A percentile compares a stretch with the other conserved stretches of the same genome.
phyloP scores from a whole-genome alignment of 2,797 vertebrate genomes.

The Micropoecilia bifurca region DNA sequence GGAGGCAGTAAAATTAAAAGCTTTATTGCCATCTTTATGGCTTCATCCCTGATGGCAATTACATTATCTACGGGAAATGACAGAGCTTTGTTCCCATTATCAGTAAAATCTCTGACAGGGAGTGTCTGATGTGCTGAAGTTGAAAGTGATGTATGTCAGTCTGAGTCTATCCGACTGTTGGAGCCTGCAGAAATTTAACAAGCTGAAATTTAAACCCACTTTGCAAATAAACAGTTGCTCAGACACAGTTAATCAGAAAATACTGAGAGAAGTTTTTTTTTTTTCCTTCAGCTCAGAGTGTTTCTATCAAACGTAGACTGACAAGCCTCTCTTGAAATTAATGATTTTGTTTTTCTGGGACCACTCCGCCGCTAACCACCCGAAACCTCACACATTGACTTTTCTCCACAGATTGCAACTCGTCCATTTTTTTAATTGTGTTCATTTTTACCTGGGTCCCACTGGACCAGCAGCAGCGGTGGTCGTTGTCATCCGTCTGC shows the following conservation, averaged over 20 bases:
- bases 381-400: conserved; percentile 82
- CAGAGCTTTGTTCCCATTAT: conserved; percentile 70
- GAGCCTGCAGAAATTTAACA: conserved; percentile 18
- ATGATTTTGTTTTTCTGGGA: conserved; percentile 75
- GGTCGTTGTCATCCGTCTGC: conserved; percentile 86
- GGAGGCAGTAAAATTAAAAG: conserved; percentile 72
- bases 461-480: conserved; percentile 74
- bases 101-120: conserved; percentile 56
- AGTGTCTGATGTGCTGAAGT: conserved; percentile 54
- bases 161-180: conserved; percentile 24
- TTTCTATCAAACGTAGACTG: conserved; percentile 66
- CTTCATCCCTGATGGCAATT: conserved; percentile 69
- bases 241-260: conserved; percentile 12
- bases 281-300: conserved; percentile 38
- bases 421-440: conserved; percentile 86
- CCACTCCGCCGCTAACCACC: conserved; percentile 78
- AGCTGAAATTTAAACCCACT: conserved; percentile 20
- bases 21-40: conserved; percentile 74
- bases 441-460: conserved; percentile 83
- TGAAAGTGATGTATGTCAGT: conserved; percentile 64
- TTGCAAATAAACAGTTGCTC: conserved; percentile 32
- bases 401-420: conserved; percentile 81
- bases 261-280: conserved; percentile 5
- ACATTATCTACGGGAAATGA: conserved; percentile 75
- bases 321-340: conserved; percentile 70